Base-by-base conservation (phyloP, 1,140 invertebrate genomes). In the Dreissena rostriformis region DNA sequence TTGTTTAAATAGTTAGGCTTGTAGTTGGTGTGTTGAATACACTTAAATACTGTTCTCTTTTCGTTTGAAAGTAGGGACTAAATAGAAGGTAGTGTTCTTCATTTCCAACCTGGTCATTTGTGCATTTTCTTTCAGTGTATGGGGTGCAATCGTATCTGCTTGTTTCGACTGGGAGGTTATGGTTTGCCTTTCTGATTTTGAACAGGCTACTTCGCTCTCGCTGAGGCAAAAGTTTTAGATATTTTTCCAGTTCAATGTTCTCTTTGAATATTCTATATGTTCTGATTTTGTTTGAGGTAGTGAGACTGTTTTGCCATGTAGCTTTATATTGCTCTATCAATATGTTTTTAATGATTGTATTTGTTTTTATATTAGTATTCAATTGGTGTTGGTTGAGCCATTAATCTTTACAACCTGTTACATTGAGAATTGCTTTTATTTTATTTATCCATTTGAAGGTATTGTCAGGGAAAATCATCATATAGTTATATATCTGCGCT, bases 301-400 rank as follows among this genome's bases (percentile, higher is more conserved):
- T 22, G 67, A 79, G 24, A 17, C 70, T 51, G n/a, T 17, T 53
- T 17, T 79, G n/a, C 76, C 65, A 79, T 28, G 19, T 12, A 28
- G 52, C 65, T 26, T 68, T 52, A 79, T 26, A 79, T 28, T 79
- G 76, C 24, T 79, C 65, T 53, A 79, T 55, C 7, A 65, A 53
- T 29, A 26, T 51, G 52, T 28, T 53, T n/a, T 67, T 66, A 22
- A 66, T 26, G 24, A 6, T 19, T 39, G 65, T 77, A 61, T 77
- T 61, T 26, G 22, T 77, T 66, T 1, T 67, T 53, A 10, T 79
- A 68, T 79, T 39, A 19, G 29, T 53, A 8, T 39, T 39, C 55
- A n/a, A 17, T 14, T 14, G 24, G 22, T 14, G 10, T 67, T 67
- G 70, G 51, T 72, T 39, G 10, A 29, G 15, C 70, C 70, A 72